Conservation (phyloP, 2,113 vertebrate genomes). For the Thunnus thynnus region DNA sequence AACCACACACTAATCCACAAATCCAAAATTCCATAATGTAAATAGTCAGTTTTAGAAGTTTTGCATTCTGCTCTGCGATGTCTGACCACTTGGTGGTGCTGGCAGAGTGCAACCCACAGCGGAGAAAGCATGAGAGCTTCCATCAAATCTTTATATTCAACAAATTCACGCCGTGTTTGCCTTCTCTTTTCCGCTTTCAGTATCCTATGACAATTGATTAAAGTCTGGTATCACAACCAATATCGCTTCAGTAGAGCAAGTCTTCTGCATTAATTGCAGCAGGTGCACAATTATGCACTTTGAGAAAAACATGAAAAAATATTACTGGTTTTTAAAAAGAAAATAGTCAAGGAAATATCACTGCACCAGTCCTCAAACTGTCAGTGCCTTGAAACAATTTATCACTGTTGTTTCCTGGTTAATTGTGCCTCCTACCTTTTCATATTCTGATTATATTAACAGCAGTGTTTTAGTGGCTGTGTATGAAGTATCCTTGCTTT, state of each 20-base stretch:
- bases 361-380: slow-evolving; percentile 1
- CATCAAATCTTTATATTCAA: slow-evolving; percentile 1
- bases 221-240: neutral
- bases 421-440: neutral
- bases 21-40: neutral
- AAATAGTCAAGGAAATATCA: neutral
- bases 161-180: slow-evolving; percentile 16
- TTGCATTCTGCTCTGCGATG: slow-evolving; percentile 22
- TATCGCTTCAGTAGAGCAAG: too few species aligned
- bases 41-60: slow-evolving; percentile 74
- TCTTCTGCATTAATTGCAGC: neutral
- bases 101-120: slow-evolving; percentile 68
- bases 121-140: neutral
- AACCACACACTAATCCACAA: neutral
- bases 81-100: slow-evolving; percentile 83
- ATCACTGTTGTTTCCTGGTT: neutral
- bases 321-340: neutral
- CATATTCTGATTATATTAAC: neutral
- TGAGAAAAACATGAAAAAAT: slow-evolving; percentile 5
- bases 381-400: neutral
- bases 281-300: neutral
- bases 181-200: slow-evolving; percentile 2
- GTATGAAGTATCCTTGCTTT: neutral
- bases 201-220: slow-evolving; percentile 26
- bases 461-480: neutral